Evolutionary conservation across 2,888 invertebrate genomes (phyloP).

Genomic region (Ormia ochracea): DNA sequence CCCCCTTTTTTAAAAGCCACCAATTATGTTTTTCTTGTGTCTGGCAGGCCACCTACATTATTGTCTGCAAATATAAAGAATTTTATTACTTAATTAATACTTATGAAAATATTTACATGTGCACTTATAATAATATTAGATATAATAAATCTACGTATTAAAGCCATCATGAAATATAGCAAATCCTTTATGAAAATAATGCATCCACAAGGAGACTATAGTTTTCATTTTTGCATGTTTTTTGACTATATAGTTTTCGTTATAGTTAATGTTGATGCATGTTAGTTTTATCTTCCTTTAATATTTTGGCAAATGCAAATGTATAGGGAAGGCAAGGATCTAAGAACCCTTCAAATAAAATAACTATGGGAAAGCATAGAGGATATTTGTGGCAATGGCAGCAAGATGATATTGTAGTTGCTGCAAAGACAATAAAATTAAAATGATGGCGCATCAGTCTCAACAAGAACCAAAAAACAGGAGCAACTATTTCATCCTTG

Average conservation of each 20-base stretch:
- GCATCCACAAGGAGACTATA: neutral
- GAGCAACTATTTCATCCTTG: constrained; percentile 9
- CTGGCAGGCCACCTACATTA: no score
- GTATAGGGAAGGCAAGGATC: constrained; percentile 5
- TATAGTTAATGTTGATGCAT: no score
- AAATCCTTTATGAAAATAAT: constrained; percentile 54
- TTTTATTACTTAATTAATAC: constrained; percentile 50
- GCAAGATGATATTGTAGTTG: constrained; percentile 14
- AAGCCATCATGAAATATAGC: constrained; percentile 44
- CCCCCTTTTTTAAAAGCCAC: neutral
- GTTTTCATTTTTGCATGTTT: neutral
- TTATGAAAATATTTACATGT: constrained; percentile 49
- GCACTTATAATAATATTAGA: constrained; percentile 38
- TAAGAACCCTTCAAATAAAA: neutral
- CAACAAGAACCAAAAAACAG: neutral
- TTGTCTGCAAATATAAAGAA: constrained; percentile 29
- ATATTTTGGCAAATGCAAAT: constrained; percentile 25
- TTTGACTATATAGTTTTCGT: no score
- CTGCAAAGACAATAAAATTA: constrained; percentile 1
- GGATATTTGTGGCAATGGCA: constrained; percentile 6
- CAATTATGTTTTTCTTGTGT: neutral
- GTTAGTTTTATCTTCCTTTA: no score
- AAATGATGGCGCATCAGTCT: constrained; percentile 35
- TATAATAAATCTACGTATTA: constrained; percentile 51
- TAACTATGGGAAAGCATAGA: neutral